Evolutionary conservation across 2,797 vertebrate genomes (phyloP), one percentile per base, ranked within the genome.

Genomic region (Periophthalmus magnuspinnatus): DNA sequence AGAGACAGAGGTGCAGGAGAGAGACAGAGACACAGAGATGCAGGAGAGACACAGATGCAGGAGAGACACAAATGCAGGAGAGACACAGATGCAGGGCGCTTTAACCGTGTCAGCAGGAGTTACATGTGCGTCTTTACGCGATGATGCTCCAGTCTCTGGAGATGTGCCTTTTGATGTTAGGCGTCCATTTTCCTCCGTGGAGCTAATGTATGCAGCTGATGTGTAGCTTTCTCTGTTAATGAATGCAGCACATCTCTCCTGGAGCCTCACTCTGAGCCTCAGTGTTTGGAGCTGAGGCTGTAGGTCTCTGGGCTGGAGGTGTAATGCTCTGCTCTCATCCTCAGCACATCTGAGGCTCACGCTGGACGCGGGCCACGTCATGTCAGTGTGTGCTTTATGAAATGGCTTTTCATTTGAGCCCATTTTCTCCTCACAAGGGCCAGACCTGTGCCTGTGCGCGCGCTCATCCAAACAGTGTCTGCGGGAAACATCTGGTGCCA

Each of bases 131-230:
- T 74, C 32, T 71, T 52, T 6, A 36, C 57, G 75, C 75, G 77
- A 5, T 67, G 79, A 75, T 77, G 80, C 79, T 76, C 75, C 81
- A 69, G 71, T 79, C 79, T 79, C 52, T 33, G 75, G 81, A 83
- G 78, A 81, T 78, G 60, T 72, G 79, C 79, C 74, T 82, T 79
- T 77, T 76, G 84, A 82, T 84, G 76, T 76, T 76, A 74, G 87
- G 88, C 92, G 86, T 93, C 92, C 91, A 93, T 92, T 93, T 93
- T 93, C 84, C 87, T 79, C 85, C 80, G 79, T 84, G 79, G n/a
- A 80, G 80, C 81, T 79, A 79, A 56, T 86, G 84, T 80, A 85
- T 82, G 75, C 85, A 79, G 75, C 59, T 76, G 84, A 82, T 89
- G 81, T 84, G 83, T 85, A 70, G 83, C 79, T 79, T 70, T 50